These are phyloP conservation scores for Drosophila setifemur DNA, from an alignment of 1,140 invertebrate species.

Conservation along the genomic window DNA sequence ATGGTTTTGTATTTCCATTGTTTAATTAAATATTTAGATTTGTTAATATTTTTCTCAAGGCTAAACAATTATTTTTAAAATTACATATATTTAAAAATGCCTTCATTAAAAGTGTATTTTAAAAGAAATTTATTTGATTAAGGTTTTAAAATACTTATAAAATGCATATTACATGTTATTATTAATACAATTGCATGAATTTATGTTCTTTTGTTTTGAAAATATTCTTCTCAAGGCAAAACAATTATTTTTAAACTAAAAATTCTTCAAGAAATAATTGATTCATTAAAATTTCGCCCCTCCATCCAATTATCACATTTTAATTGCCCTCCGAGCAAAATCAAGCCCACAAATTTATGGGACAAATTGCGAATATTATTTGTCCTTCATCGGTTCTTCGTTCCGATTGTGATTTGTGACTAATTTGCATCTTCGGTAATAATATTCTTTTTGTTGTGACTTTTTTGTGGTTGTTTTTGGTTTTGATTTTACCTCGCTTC, in stretches of 20 bases:
- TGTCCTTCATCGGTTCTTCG: constrained; percentile 5
- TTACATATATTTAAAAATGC: no score
- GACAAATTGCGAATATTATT: constrained; percentile 8
- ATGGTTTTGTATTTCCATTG: no score
- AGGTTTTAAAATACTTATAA: no score
- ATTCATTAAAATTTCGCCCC: neutral
- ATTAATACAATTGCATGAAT: no score
- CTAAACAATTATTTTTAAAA: no score
- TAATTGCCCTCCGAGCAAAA: constrained; percentile 10
- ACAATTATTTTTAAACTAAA: neutral
- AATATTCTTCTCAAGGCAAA: neutral
- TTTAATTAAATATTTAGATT: no score
- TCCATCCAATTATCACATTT: neutral
- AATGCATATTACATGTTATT: no score
- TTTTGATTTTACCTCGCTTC: constrained; percentile 88
- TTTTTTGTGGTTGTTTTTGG: neutral
- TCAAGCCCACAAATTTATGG: constrained; percentile 9
- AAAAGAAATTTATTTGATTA: no score
- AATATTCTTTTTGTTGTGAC: neutral
- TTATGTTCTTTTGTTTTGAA: no score
- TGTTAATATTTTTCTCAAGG: no score
- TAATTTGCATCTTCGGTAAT: neutral
- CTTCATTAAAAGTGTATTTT: no score
- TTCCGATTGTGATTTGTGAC: neutral
- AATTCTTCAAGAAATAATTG: neutral